Evolutionary conservation across 2,797 vertebrate genomes (phyloP).

Genomic region (Silurus lanzhouensis): DNA sequence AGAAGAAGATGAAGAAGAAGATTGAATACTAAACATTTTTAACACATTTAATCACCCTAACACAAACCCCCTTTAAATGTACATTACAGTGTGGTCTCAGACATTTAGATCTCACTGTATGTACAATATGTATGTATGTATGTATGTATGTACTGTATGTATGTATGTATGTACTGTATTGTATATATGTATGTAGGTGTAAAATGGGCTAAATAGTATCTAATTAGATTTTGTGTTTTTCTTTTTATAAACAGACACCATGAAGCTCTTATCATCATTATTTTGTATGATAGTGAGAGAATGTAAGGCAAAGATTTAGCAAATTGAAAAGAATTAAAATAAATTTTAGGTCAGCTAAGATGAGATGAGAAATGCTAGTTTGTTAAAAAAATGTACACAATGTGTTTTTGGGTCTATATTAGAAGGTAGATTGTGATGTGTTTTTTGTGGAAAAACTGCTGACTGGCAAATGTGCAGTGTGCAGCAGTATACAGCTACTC

Average conservation of each 20-base stretch:
- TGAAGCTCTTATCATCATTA: too few species aligned
- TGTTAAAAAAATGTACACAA: neutral
- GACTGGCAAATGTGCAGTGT: slow-evolving; percentile 4
- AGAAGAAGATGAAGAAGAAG: too few species aligned
- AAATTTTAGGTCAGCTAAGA: neutral
- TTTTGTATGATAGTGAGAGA: neutral
- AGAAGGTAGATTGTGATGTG: neutral
- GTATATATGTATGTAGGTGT: neutral
- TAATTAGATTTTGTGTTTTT: too few species aligned
- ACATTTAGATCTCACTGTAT: neutral
- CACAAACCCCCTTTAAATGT: too few species aligned
- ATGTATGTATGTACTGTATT: neutral
- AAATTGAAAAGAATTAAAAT: neutral
- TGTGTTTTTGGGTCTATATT: neutral
- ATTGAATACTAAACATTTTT: too few species aligned
- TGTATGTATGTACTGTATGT: neutral
- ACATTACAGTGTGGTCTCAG: neutral
- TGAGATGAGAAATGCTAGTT: neutral
- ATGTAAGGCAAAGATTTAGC: neutral
- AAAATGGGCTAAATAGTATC: neutral
- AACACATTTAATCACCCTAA: too few species aligned
- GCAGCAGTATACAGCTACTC: neutral
- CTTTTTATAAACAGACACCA: too few species aligned
- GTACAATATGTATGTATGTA: neutral
- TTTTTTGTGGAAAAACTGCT: neutral